Evolutionary conservation across 2,888 invertebrate species (phyloP), one percentile per base, ranked within the genome.

Genomic region (Drosophila quasianomalipes): DNA sequence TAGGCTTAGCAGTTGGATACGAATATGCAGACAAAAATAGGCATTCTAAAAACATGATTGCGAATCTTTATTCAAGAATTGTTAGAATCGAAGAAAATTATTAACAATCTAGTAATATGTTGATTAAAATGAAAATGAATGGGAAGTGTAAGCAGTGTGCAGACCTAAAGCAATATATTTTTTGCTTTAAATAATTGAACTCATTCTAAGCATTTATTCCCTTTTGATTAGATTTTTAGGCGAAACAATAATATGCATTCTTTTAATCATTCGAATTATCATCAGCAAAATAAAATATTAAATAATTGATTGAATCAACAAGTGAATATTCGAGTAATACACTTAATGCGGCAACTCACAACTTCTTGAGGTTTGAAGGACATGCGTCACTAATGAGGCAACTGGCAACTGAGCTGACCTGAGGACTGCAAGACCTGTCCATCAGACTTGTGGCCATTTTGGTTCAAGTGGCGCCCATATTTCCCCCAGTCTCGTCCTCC

Each of bases 361-460:
- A n/a, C 14, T 28, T 19, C 31, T 4, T 49, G 33, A 35, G 22
- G 52, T 10, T 16, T 22, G 19, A n/a, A 12, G 52, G n/a, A 14
- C 39, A 19, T 49, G 37, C 67, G 67, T 39, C 49, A 33, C 55
- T 67, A 68, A 68, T 55, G 55, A 55, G 68, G 12, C 54, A 39
- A 54, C 53, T 28, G 66, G n/a, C 30, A 35, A 19, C 31, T 49
- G 31, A 26, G 37, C 47, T 12, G 12, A 35, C 30, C 67, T 30
- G 10, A 10, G 44, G 28, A 30, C 44, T 47, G 47, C 28, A 39
- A 16, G 28, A 49, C 41, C 58, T 62, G 61, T 76, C 47, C 31
- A 41, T 41, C 58, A 59, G 63, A 37, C 47, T 55, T 53, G 44
- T 33, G 60, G 55, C 73, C 66, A 76, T 57, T 62, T 76, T 26